Conservation (phyloP, 2,113 vertebrate genomes). For the Aphelocoma coerulescens region DNA sequence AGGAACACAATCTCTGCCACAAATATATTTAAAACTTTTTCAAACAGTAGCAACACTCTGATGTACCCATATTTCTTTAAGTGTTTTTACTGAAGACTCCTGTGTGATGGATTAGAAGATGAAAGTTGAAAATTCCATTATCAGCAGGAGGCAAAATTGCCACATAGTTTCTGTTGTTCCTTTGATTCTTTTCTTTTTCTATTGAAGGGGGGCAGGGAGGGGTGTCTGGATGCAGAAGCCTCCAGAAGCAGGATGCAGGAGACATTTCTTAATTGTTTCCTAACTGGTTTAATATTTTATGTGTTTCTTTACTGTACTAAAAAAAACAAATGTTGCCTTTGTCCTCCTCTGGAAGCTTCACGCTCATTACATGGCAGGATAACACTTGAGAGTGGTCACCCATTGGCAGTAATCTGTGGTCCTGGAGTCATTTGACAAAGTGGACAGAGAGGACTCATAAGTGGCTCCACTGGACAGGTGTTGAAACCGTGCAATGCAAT, state of each 20-base stretch:
- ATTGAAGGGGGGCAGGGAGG: fast-evolving
- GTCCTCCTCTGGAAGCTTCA: neutral
- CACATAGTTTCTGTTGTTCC: neutral
- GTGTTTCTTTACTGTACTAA: neutral
- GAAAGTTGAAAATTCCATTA: neutral
- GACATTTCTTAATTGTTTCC: neutral
- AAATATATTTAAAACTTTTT: neutral
- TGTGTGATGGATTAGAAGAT: neutral
- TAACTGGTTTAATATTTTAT: neutral
- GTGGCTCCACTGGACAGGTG: neutral
- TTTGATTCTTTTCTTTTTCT: neutral
- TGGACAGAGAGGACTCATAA: neutral
- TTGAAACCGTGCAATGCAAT: neutral
- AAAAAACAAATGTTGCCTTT: neutral
- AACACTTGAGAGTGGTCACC: neutral
- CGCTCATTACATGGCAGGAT: neutral
- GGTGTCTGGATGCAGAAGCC: neutral
- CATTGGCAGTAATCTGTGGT: neutral
- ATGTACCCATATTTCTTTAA: neutral
- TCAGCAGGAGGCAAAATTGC: neutral
- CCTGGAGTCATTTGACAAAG: neutral
- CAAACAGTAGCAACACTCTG: neutral
- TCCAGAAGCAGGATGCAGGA: neutral
- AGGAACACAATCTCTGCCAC: neutral
- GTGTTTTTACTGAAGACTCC: neutral